Conservation (phyloP, 2,113 vertebrate species). For the Ameiurus melas region DNA sequence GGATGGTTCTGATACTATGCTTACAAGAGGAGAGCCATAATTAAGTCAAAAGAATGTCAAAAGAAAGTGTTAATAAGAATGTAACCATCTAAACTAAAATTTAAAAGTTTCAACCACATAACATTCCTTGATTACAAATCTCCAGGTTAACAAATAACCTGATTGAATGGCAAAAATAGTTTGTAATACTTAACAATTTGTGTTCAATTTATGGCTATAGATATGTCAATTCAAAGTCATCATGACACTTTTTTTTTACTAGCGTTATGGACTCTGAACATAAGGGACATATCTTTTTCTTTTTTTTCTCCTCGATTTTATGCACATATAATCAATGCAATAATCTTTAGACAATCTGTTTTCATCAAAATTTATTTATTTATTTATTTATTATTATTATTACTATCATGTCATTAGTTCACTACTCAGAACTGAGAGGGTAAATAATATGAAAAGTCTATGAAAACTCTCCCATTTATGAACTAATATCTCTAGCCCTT, state of each 20-base stretch:
- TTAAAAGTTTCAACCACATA: neutral
- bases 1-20: neutral
- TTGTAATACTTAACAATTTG: neutral
- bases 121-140: neutral
- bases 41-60: no score
- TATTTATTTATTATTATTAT: neutral
- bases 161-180: neutral
- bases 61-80: neutral
- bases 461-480: neutral
- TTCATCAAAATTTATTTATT: neutral
- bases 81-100: neutral
- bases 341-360: neutral
- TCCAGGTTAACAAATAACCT: neutral
- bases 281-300: neutral
- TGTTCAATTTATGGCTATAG: neutral
- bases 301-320: no score
- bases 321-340: neutral
- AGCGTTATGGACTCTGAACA: neutral
- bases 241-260: neutral
- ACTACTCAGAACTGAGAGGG: neutral
- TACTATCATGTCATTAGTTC: neutral
- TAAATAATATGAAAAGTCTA: neutral
- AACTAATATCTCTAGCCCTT: neutral
- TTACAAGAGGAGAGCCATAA: neutral
- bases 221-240: neutral